phyloP scores from a whole-genome alignment of 2,797 vertebrate species.

The Macroramphosus scolopax region DNA sequence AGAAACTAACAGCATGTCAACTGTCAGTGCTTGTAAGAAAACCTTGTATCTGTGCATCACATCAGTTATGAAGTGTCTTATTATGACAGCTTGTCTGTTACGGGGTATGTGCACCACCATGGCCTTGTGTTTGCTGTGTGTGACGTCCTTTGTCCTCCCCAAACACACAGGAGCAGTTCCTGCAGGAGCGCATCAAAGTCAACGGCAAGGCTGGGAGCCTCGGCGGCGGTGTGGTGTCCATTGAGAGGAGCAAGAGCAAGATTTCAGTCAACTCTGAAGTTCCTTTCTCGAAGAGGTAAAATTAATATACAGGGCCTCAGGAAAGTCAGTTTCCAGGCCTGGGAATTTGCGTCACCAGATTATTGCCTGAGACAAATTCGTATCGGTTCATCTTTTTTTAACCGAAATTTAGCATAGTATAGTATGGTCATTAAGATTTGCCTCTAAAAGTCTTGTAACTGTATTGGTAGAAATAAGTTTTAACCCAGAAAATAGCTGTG shows the following conservation, averaged over 20 bases:
- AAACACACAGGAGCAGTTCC: constrained; percentile 88
- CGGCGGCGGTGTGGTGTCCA: constrained; percentile 90
- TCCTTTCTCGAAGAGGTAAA: constrained; percentile 96
- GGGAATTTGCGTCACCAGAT: no score
- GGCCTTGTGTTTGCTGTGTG: neutral
- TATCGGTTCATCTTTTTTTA: no score
- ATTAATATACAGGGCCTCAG: no score
- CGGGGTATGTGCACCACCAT: neutral
- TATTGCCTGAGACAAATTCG: no score
- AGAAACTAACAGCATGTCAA: neutral
- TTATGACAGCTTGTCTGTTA: no score
- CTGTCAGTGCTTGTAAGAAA: neutral
- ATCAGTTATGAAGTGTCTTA: no score
- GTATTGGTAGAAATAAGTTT: no score
- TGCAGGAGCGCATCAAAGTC: constrained; percentile 97
- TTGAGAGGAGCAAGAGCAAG: constrained; percentile 97
- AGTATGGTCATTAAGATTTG: no score
- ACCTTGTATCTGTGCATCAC: neutral
- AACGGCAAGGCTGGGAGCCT: constrained; percentile 95
- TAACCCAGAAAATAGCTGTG: no score
- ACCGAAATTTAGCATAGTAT: no score
- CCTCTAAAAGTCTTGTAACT: no score
- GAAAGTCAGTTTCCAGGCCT: no score
- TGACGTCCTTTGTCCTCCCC: constrained; percentile 6
- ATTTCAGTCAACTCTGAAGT: constrained; percentile 94